phyloP scores from a whole-genome alignment of 2,888 invertebrate species.

The Spialia ferax region DNA sequence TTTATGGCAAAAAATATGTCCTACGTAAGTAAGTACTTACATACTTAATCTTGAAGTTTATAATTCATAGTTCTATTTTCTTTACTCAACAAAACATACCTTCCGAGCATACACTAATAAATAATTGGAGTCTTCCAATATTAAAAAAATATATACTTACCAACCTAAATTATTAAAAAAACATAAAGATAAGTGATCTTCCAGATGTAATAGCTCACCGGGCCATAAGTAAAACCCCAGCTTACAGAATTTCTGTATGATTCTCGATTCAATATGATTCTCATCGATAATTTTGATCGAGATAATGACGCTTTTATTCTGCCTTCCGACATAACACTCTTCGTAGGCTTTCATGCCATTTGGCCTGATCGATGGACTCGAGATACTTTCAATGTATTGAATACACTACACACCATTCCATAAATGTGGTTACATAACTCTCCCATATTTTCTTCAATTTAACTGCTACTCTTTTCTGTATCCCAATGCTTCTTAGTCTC shows the following conservation, averaged over 20 bases:
- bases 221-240: not conserved
- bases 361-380: not conserved
- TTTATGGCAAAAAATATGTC: no score
- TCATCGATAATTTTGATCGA: constrained; percentile 8
- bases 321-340: not conserved
- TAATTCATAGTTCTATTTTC: no score
- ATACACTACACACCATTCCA: not conserved
- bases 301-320: constrained; percentile 15
- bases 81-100: no score
- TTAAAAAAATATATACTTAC: no score
- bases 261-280: constrained; percentile 12
- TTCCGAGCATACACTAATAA: no score
- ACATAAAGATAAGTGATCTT: not conserved
- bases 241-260: constrained; percentile 7
- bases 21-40: no score
- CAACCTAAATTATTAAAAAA: no score
- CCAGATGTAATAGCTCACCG: not conserved
- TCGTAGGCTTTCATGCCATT: not conserved
- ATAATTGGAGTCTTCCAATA: no score
- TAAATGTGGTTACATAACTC: not conserved
- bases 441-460: no score
- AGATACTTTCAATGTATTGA: not conserved
- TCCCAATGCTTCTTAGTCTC: no score
- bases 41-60: no score
- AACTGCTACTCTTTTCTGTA: no score